Base-by-base conservation (phyloP, 2,888 invertebrate species). In the Pilophorus perplexus region DNA sequence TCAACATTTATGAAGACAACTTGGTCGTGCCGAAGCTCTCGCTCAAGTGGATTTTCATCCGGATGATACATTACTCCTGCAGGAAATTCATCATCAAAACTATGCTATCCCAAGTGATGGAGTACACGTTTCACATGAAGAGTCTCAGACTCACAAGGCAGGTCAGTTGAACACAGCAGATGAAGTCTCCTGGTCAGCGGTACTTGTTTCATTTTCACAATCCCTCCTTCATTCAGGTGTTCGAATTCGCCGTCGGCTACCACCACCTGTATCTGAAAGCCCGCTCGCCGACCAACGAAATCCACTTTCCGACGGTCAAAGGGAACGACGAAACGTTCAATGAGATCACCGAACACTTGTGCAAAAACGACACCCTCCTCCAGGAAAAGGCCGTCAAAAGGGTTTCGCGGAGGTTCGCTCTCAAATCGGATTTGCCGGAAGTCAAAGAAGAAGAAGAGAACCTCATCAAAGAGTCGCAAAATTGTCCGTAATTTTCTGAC, bases 21-120 rank as follows among this genome's bases (percentile, higher is more conserved):
- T 46, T 66, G 14, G 6, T 66, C 14, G 55, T 68, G 18, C 69
- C 69, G 16, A 69, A 62, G 27, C 64, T 66, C 28, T 50, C 65
- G 12, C 28, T 69, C 16, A 69, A 66, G 50, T 69, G 69, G 69
- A 67, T 68, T 18, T 69, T 66, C 48, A 69, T 69, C 40, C 62
- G 66, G 16, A 60, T 68, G 57, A 65, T 69, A 3, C 64, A 66
- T 28, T 69, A 68, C 38, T 67, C 66, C 12, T 68, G 69, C 23
- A 44, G 65, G 12, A 69, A 69, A 27, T 69, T 69, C 46, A 64
- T 68, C 22, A 55, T 69, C 12, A 68, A 62, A n/a, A 60, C 67
- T 5, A 64, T 69, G 33, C 25, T 69, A 14, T 25, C 59, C 12
- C 64, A 66, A 22, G 27, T 52, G 3, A 59, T 65, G 44, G 65